These are phyloP conservation scores for Drosophila rufa DNA, from an alignment of 1,140 invertebrate species.

Conservation along the genomic window DNA sequence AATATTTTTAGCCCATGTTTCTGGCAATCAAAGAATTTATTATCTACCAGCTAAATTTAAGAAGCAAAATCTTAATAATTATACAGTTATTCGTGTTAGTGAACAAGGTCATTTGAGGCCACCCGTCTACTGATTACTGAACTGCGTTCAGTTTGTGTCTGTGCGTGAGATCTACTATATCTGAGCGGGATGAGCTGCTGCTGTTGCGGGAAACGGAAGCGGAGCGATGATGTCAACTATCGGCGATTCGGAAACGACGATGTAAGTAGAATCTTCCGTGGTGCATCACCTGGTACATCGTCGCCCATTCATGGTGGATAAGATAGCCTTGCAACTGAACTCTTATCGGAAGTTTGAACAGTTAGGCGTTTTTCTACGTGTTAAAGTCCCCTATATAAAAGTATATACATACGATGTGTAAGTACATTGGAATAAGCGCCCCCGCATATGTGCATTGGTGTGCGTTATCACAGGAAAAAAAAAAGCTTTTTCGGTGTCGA, in stretches of 20 bases:
- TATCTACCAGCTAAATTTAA: neutral
- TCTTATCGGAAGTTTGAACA: conserved; percentile 8
- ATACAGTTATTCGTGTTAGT: conserved; percentile 3
- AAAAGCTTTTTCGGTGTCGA: conserved; percentile 27
- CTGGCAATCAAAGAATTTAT: conserved; percentile 5
- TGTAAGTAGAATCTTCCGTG: conserved; percentile 33
- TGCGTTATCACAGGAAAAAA: conserved; percentile 18
- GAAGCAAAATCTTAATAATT: neutral
- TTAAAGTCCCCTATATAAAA: neutral
- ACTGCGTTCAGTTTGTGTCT: neutral
- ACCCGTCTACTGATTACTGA: conserved; percentile 4
- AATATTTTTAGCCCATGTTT: conserved; percentile 32
- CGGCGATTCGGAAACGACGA: conserved; percentile 28
- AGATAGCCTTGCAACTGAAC: neutral
- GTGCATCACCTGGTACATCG: neutral
- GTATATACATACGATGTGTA: neutral
- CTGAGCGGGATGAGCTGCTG: conserved; percentile 37
- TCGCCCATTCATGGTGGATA: neutral
- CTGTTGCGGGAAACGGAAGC: conserved; percentile 54
- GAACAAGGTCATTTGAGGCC: neutral
- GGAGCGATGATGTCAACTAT: conserved; percentile 19
- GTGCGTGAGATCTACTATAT: neutral
- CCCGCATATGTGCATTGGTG: conserved; percentile 5
- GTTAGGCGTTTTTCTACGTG: neutral
- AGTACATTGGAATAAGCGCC: neutral